Conservation (phyloP, 2,888 invertebrate genomes). For the Exephanes ischioxanthus region DNA sequence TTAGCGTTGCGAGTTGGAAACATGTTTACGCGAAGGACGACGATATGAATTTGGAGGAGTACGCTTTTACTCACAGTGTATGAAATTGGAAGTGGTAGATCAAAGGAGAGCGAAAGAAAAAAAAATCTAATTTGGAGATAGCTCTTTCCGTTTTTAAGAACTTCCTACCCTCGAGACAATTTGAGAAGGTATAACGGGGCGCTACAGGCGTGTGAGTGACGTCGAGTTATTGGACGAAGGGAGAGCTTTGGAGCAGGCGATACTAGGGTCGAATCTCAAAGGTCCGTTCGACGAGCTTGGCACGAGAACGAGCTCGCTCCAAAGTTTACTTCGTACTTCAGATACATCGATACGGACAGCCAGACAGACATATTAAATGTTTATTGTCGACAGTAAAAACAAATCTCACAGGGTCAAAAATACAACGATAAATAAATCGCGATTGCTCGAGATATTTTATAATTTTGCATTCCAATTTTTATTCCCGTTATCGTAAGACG, state of each 20-base stretch:
- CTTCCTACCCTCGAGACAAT: constrained; percentile 2
- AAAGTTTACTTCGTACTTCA: background rate
- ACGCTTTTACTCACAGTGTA: background rate
- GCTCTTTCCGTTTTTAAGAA: constrained; percentile 5
- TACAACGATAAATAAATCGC: background rate
- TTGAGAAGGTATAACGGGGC: background rate
- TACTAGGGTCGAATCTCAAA: background rate
- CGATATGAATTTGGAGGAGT: background rate
- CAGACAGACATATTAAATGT: background rate
- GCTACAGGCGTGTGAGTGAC: background rate
- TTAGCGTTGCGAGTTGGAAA: background rate
- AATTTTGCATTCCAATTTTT: background rate
- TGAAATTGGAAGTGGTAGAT: background rate
- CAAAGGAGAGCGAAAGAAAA: background rate
- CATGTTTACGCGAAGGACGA: background rate
- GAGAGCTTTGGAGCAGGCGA: background rate
- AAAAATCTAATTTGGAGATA: background rate
- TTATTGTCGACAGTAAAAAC: background rate
- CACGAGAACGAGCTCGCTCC: background rate
- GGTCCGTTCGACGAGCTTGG: background rate
- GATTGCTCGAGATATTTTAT: background rate
- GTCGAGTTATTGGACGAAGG: background rate
- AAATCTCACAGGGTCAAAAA: background rate
- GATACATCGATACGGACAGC: background rate
- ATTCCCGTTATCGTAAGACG: background rate